A percentile compares a stretch with the other conserved stretches of the same genome.
phyloP scores from a whole-genome alignment of 2,113 vertebrate species.

The Pachypanchax playfairii region DNA sequence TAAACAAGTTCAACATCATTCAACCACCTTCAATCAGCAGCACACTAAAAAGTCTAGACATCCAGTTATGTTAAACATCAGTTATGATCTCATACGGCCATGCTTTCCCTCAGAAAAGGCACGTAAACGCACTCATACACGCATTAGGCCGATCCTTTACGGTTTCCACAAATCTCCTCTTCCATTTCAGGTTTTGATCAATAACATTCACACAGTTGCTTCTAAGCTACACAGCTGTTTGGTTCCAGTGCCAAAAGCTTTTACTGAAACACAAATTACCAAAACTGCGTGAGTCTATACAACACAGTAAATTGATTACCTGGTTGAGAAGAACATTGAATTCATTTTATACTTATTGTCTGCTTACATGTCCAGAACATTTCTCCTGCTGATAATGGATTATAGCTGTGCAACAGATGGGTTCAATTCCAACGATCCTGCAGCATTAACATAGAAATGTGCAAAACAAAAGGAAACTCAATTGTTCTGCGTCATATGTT shows the following conservation, averaged over 20 bases:
- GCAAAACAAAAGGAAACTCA: background rate
- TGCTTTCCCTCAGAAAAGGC: too few species aligned
- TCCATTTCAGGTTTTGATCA: slow-evolving; percentile 57
- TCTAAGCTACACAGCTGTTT: slow-evolving; percentile 54
- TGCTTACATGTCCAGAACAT: slow-evolving; percentile 33
- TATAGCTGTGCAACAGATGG: slow-evolving; percentile 29
- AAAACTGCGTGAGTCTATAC: slow-evolving; percentile 26
- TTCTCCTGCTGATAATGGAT: slow-evolving; percentile 57
- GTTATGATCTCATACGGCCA: slow-evolving; percentile 13
- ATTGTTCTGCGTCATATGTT: background rate
- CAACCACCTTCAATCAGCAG: background rate
- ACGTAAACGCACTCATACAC: slow-evolving; percentile 13
- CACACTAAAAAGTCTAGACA: slow-evolving; percentile 3
- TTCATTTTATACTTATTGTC: slow-evolving; percentile 61
- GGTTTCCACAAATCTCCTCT: slow-evolving; percentile 51
- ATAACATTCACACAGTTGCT: slow-evolving; percentile 61
- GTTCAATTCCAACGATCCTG: slow-evolving; percentile 16
- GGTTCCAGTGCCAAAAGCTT: slow-evolving; percentile 22
- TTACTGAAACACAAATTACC: slow-evolving; percentile 45
- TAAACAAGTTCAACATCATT: background rate
- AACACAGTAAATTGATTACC: slow-evolving; percentile 65
- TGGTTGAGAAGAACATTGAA: slow-evolving; percentile 53
- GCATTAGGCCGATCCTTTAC: slow-evolving; percentile 35
- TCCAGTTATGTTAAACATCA: slow-evolving; percentile 32
- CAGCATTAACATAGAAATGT: slow-evolving; percentile 21